A percentile compares a stretch with the other conserved stretches of the same genome.
phyloP scores from a whole-genome alignment of 2,888 invertebrate genomes.

The Schrankia costaestrigalis region DNA sequence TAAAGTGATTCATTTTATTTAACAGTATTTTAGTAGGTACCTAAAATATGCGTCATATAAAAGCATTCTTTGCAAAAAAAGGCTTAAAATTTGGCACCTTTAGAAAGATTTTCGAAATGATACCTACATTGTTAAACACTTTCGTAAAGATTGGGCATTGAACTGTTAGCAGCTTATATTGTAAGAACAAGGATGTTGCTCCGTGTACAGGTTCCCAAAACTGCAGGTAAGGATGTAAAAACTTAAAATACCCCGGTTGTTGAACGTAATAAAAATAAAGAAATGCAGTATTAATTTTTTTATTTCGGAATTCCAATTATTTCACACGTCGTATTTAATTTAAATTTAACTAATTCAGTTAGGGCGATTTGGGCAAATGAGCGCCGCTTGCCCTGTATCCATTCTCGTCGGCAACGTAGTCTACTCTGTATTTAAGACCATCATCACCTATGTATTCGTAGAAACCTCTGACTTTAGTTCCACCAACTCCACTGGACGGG shows the following conservation, averaged over 20 bases:
- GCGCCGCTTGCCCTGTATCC: constrained; percentile 79
- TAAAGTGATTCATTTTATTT: too few species aligned
- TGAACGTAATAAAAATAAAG: constrained; percentile 18
- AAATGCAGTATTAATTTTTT: constrained; percentile 13
- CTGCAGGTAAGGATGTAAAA: constrained; percentile 30
- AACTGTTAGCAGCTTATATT: constrained; percentile 2
- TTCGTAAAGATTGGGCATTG: not conserved
- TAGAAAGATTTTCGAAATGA: too few species aligned
- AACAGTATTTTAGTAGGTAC: too few species aligned
- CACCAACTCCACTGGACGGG: constrained; percentile 60
- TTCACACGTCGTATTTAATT: constrained; percentile 14
- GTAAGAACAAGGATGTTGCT: constrained; percentile 12
- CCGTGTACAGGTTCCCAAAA: constrained; percentile 27
- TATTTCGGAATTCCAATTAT: constrained; percentile 19
- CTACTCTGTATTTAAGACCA: constrained; percentile 78
- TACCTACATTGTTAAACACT: too few species aligned
- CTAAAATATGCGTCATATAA: too few species aligned
- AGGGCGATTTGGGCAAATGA: constrained; percentile 61
- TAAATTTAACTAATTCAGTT: constrained; percentile 15
- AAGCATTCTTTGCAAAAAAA: too few species aligned
- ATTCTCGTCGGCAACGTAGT: constrained; percentile 82
- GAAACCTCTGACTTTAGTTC: constrained; percentile 83
- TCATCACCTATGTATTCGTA: constrained; percentile 85
- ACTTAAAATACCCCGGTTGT: constrained; percentile 17
- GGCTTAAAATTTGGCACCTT: too few species aligned